Evolutionary conservation across 1,140 invertebrate genomes (phyloP), one percentile per base, ranked within the genome.

Genomic region (Procambarus virginalis): DNA sequence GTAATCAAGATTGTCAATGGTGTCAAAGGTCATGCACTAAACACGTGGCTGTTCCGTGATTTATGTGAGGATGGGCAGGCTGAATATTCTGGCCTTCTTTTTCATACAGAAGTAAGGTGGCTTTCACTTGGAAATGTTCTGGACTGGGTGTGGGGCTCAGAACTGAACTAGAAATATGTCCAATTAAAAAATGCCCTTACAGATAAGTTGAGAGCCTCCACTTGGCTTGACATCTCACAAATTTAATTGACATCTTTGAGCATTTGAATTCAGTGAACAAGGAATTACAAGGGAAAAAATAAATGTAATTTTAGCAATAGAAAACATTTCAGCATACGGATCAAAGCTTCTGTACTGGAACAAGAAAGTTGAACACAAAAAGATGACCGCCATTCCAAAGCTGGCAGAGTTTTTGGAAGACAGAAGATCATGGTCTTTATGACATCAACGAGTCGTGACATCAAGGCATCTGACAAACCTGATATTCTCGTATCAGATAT

Each of bases 141-240:
- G 55, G 64, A 82, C 34, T 5, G 80, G 22, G 80, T 82, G 12
- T 82, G 55, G 55, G 80, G 4, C 55, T 64, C 51, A 82, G n/a
- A 64, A 82, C 80, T 6, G 55, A 82, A 82, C 81, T 83, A 2
- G 81, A 83, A 83, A 83, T 83, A n/a, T 83, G 64, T 83, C 81
- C 58, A 51, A 22, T 48, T 60, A 8, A 80, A 46, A 80, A 80
- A 51, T 58, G 51, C 20, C 14, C 78, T 80, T 51, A 12, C 51
- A 55, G 78, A 51, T 51, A 49, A 83, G 81, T 68, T 83, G 3
- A 83, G 20, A 1, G 46, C 64, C n/a, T 10, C 60, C 8, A 22
- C 64, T 49, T 83, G 81, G 81, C 58, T 83, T 58, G 34, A 45
- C 81, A 20, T 83, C 81, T 83, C 48, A 6, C 81, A 83, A 22